These are phyloP conservation scores for Pluvialis apricaria DNA, from an alignment of 2,113 vertebrate species.

Conservation along the genomic window DNA sequence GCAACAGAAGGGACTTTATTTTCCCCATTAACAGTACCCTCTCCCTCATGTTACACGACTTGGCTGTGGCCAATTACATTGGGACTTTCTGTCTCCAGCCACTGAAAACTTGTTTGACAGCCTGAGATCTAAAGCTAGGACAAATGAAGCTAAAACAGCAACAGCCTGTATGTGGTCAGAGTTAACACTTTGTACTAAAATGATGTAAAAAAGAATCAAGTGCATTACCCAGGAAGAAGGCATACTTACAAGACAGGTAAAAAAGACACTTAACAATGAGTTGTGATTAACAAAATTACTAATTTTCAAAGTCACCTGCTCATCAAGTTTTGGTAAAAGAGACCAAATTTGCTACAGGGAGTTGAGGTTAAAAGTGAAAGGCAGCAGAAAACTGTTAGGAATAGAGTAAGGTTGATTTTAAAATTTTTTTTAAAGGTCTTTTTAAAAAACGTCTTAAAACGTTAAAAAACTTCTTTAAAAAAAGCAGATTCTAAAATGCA, in stretches of 20 bases:
- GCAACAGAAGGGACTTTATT: not conserved
- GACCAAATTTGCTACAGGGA: not conserved
- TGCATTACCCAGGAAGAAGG: not conserved
- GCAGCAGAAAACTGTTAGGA: not conserved
- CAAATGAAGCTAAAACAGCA: not conserved
- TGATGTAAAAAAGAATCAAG: not conserved
- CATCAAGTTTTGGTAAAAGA: not conserved
- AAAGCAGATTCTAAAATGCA: not conserved
- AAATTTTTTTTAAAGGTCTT: not conserved
- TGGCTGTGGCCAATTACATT: not conserved
- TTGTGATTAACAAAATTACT: not conserved
- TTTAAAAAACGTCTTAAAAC: too few species aligned
- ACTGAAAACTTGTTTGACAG: not conserved
- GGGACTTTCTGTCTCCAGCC: not conserved
- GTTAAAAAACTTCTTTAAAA: too few species aligned
- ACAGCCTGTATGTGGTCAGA: not conserved
- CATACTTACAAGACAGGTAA: not conserved
- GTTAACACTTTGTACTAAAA: not conserved
- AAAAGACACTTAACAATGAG: not conserved
- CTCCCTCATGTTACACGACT: not conserved
- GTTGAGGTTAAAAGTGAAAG: not conserved
- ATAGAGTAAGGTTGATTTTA: not conserved
- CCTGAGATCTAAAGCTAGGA: not conserved
- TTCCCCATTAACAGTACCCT: not conserved
- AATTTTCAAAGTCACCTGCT: not conserved